phyloP scores from a whole-genome alignment of 2,113 vertebrate genomes.

The Nannobrachium achirus region DNA sequence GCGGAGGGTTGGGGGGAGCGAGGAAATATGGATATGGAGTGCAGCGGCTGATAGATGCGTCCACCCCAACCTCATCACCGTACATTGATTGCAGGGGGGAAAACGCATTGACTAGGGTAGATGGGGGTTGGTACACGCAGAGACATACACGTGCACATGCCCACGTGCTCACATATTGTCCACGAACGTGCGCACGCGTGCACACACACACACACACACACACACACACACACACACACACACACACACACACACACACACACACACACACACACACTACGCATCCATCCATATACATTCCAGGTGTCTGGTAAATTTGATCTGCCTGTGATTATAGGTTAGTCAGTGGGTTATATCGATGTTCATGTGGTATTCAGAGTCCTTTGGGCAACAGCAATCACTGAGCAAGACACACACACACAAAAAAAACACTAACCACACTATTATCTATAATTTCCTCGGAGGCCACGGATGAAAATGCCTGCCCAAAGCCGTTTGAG shows the following conservation, averaged over 20 bases:
- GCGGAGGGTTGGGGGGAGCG: not conserved
- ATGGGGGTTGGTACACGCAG: not conserved
- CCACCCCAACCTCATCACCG: slow-evolving; percentile 31
- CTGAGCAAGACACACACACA: not conserved
- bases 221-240: no score
- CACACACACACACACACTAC: not conserved
- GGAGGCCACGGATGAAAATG: slow-evolving; percentile 1
- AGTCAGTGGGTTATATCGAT: slow-evolving; percentile 4
- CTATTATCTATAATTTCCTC: not conserved
- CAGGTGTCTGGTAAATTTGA: not conserved
- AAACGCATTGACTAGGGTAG: slow-evolving; percentile 21
- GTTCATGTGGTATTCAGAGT: not conserved
- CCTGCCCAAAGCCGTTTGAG: not conserved
- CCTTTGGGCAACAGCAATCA: slow-evolving; percentile 7
- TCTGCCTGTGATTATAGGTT: slow-evolving; percentile 22
- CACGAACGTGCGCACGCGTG: not conserved
- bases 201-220: not conserved
- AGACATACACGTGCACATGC: no score
- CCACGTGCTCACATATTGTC: not conserved
- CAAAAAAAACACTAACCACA: not conserved
- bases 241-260: not conserved
- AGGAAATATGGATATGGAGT: not conserved
- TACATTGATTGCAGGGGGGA: slow-evolving; percentile 32
- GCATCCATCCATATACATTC: not conserved
- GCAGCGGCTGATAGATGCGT: slow-evolving; percentile 19